Percentiles rank a stretch among this genome's conserved stretches.
Conservation (phyloP, 2,113 vertebrate genomes). For the Mesocricetus auratus region DNA sequence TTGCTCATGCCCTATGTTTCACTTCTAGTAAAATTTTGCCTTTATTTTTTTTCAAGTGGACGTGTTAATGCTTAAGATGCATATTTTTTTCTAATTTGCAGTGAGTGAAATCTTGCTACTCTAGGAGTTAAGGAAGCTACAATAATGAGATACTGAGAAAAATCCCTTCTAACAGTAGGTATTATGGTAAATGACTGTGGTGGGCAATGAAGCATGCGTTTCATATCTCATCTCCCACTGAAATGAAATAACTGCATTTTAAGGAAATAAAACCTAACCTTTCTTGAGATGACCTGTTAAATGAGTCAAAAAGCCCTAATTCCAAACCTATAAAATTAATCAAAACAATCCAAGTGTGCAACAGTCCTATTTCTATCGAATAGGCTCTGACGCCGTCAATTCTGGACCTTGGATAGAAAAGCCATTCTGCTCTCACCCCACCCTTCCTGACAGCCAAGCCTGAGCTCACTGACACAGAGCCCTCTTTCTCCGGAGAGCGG, state of each 20-base stretch:
- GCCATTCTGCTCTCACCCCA: not conserved
- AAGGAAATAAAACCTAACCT: constrained; percentile 64
- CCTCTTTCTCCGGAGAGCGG: constrained; percentile 11
- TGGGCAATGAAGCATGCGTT: constrained; percentile 71
- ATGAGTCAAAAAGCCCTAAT: constrained; percentile 79
- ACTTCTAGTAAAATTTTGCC: constrained; percentile 64
- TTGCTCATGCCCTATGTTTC: constrained; percentile 21
- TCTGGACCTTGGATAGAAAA: constrained; percentile 8
- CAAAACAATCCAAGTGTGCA: constrained; percentile 68
- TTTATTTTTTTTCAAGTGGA: constrained; percentile 40
- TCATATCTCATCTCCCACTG: constrained; percentile 55
- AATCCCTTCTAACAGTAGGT: constrained; percentile 45
- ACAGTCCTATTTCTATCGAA: constrained; percentile 20
- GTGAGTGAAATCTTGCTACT: constrained; percentile 63
- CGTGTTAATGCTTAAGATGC: constrained; percentile 60
- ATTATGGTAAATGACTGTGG: constrained; percentile 52
- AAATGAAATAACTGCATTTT: constrained; percentile 67
- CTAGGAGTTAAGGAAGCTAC: constrained; percentile 61
- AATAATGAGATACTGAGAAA: constrained; percentile 61
- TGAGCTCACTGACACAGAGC: fast-evolving
- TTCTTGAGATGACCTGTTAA: constrained; percentile 73
- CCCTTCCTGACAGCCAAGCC: not conserved
- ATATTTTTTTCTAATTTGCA: constrained; percentile 4
- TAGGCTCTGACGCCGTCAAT: constrained; percentile 32
- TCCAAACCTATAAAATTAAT: constrained; percentile 72